Percentiles rank a stretch among this genome's conserved stretches.
phyloP scores from a whole-genome alignment of 2,797 vertebrate species.

The Amniataba percoides region DNA sequence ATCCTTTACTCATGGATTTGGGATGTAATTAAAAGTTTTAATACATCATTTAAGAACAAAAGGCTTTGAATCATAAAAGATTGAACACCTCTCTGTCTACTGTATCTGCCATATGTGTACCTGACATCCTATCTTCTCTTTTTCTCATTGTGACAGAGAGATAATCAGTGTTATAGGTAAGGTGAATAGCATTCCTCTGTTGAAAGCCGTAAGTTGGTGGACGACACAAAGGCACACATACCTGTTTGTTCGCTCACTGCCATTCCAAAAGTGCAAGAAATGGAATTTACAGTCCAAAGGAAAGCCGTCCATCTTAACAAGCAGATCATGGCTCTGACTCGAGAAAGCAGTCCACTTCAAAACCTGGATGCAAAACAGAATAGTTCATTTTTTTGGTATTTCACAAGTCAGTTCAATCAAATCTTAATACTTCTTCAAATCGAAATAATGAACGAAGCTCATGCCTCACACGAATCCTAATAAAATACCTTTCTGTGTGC shows the following conservation, averaged over 20 bases:
- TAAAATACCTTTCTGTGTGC: not conserved
- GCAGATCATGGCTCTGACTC: constrained; percentile 88
- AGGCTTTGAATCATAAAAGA: not conserved
- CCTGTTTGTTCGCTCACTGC: constrained; percentile 90
- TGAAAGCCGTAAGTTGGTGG: not conserved
- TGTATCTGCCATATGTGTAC: not conserved
- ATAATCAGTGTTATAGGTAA: not conserved
- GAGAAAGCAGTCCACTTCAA: constrained; percentile 78
- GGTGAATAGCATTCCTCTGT: not conserved
- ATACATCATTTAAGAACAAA: not conserved
- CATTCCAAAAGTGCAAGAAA: constrained; percentile 86
- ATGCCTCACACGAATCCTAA: not conserved
- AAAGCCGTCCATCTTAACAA: constrained; percentile 86
- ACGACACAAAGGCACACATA: constrained; percentile 75
- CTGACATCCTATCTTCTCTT: not conserved
- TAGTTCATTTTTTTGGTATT: not conserved
- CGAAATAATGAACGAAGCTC: constrained; percentile 5
- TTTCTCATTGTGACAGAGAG: not conserved
- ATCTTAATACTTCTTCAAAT: constrained; percentile 1
- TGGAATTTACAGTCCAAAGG: constrained; percentile 85
- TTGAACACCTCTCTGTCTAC: not conserved
- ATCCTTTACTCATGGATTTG: not conserved
- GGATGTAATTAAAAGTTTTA: not conserved
- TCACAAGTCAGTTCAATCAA: constrained; percentile 36
- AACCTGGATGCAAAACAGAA: constrained; percentile 85